These are phyloP conservation scores for Smittia aterrima DNA, from an alignment of 2,888 invertebrate genomes.

Conservation along the genomic window DNA sequence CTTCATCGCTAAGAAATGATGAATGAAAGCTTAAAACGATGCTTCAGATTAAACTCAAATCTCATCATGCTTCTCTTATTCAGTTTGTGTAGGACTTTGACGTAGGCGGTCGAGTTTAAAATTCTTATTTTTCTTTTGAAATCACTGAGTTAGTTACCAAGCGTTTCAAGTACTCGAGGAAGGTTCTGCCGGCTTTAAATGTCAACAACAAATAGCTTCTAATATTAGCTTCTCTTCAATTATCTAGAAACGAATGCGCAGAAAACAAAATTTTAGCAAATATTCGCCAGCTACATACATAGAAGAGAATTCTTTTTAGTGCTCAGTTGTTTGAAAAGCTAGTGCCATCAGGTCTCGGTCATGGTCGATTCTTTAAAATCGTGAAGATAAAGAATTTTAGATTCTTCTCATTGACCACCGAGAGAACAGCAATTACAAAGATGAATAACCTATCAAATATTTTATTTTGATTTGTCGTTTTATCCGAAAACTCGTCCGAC, in stretches of 20 bases:
- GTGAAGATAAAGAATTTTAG: background rate
- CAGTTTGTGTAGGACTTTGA: background rate
- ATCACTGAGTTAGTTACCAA: no score
- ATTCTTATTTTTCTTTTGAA: no score
- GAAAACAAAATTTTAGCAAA: no score
- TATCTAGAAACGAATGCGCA: no score
- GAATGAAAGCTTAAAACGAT: background rate
- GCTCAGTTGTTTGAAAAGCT: no score
- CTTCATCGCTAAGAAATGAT: background rate
- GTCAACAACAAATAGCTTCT: no score
- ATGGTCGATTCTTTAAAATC: background rate
- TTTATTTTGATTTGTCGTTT: background rate
- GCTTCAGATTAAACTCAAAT: background rate
- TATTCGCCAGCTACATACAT: no score
- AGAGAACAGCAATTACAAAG: background rate
- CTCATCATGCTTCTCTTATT: background rate
- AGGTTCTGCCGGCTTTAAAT: no score
- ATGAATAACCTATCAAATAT: conserved; percentile 34
- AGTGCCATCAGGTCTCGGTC: no score
- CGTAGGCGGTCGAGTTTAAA: background rate
- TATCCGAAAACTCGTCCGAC: background rate
- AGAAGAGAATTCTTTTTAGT: no score
- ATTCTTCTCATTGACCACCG: background rate
- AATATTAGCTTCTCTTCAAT: no score
- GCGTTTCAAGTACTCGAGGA: no score